Evolutionary conservation across 2,888 invertebrate species (phyloP), one percentile per base, ranked within the genome.

Genomic region (Dynastes maya): DNA sequence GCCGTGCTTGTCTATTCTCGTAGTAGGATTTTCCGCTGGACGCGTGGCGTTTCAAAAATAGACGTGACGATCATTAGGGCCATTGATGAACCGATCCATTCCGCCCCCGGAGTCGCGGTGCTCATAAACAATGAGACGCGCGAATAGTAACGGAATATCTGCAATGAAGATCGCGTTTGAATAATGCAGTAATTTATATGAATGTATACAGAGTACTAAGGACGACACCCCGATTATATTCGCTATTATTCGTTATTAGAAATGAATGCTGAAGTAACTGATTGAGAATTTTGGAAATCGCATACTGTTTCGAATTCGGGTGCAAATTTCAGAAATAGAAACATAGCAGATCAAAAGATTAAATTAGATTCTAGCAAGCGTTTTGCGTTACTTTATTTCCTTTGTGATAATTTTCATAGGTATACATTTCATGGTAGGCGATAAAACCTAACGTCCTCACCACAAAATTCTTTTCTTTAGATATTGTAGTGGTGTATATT

Each of bases 21-120:
- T 68, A 68, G 11, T 68, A 68, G 22, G 29, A 68, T 51, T 68
- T 68, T 68, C 51, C 68, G 68, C 13, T 51, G 40, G 65, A 40
- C 68, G 51, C 51, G 68, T 49, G 29, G 29, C 51, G 68, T 68
- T 51, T 51, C 51, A 68, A 68, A 68, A 68, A 68, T 49, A 68
- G 68, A 49, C 32, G 29, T 51, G 68, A 68, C 29, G 68, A 51
- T 51, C 45, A n/a, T 67, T 67, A 45, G 45, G 40, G 68, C 29
- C 45, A 68, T 51, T 68, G 68, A 68, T 51, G 68, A 68, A 11
- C 37, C 51, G 27, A 40, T 13, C 40, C 65, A 16, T 65, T 40
- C 11, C 45, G 37, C 16, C 16, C 6, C n/a, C 16, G 65, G 22
- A 16, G 5, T 55, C n/a, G 55, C 16, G 16, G 11, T 37, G 40